Evolutionary conservation across 2,888 invertebrate species (phyloP), one percentile per base, ranked within the genome.

Genomic region (Spisula subtruncata): DNA sequence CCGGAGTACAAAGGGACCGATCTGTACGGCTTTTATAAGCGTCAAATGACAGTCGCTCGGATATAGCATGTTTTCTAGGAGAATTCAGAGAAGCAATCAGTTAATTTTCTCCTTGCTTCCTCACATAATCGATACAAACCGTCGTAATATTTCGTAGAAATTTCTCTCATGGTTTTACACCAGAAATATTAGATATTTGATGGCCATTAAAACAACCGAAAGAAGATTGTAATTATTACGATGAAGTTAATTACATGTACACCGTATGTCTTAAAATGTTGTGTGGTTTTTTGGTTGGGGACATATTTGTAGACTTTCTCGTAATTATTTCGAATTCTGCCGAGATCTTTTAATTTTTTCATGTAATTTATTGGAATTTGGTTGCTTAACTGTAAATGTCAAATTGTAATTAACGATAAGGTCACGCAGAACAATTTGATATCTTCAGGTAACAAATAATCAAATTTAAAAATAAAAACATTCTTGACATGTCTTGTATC

Each of bases 1-100:
- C 91, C 89, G 84, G 80, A 51, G 60, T 81, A 86, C 84, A 90
- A 88, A 91, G 89, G 88, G 88, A 80, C 87, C 91, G 84, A 85
- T 89, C 89, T 87, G 85, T 75, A 81, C 88, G 79, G 79, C 80
- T 81, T 80, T 85, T 71, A 83, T 81, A 81, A 82, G 86, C 83
- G 81, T 83, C 85, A 88, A 83, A 90, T 79, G 83, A 83, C 83
- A 81, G 86, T 90, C 86, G 85, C 85, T 41, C 75, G 83, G 54
- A 84, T 71, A 83, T 84, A 87, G 79, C 84, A 80, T 18, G 75
- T 81, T 79, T 41, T 85, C 46, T 75, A 18, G 25, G 75, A 75
- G 75, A 75, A 75, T 75, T 12, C 35, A 32, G 71, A 51, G 83
- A 90, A 56, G 91, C 90, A 92, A 92, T 90, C 89, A 90, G 89